A percentile compares a stretch with the other conserved stretches of the same genome.
phyloP scores from a whole-genome alignment of 1,140 invertebrate species.

The Megathymus violae region DNA sequence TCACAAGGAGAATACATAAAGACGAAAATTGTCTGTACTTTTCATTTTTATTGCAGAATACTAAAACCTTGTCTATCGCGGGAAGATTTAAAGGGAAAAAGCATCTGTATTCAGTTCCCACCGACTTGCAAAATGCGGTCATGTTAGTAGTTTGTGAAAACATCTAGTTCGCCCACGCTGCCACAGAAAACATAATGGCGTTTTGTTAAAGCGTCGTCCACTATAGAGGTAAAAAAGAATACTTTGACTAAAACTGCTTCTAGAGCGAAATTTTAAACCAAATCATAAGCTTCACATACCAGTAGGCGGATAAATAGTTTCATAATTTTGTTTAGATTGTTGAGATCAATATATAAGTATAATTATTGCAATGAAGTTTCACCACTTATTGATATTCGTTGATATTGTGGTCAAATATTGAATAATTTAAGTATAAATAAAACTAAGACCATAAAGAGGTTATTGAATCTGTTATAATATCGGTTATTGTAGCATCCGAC shows the following conservation, averaged over 20 bases:
- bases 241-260: neutral
- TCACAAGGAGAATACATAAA: too few species aligned
- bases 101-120: constrained; percentile 35
- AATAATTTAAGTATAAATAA: too few species aligned
- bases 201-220: neutral
- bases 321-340: too few species aligned
- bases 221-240: neutral
- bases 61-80: constrained; percentile 31
- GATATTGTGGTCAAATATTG: too few species aligned
- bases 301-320: too few species aligned
- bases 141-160: constrained; percentile 36
- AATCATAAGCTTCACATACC: too few species aligned
- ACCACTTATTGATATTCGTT: too few species aligned
- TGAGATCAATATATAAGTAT: too few species aligned
- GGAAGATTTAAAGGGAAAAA: constrained; percentile 36
- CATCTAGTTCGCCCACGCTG: constrained; percentile 33
- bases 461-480: too few species aligned
- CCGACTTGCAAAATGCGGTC: constrained; percentile 39
- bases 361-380: too few species aligned
- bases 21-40: constrained; percentile 2
- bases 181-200: constrained; percentile 12
- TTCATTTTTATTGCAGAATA: constrained; percentile 10
- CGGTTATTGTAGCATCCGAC: too few species aligned
- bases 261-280: neutral
- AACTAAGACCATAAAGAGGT: too few species aligned